Conservation (phyloP, 2,113 vertebrate species). For the Echinops telfairi region DNA sequence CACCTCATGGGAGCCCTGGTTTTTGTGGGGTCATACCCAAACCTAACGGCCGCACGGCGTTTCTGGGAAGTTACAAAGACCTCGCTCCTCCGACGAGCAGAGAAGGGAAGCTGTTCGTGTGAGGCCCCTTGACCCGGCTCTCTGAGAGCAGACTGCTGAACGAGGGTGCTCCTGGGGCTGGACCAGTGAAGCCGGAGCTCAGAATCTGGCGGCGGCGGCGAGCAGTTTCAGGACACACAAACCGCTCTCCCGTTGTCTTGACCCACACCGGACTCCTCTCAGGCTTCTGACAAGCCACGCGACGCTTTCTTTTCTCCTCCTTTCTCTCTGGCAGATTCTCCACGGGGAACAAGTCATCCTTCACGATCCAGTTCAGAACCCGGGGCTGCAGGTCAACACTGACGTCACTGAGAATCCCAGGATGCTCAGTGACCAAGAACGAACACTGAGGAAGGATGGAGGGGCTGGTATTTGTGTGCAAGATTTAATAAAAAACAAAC, state of each 20-base stretch:
- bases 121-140: neutral
- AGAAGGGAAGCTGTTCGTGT: neutral
- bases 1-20: no score
- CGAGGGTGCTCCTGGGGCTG: neutral
- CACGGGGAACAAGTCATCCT: neutral
- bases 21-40: neutral
- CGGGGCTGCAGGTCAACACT: neutral
- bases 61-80: neutral
- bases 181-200: neutral
- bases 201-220: neutral
- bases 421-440: constrained; percentile 15
- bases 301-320: neutral
- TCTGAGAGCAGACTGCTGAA: neutral
- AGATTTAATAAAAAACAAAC: constrained; percentile 84
- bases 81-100: neutral
- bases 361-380: neutral
- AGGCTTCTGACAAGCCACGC: neutral
- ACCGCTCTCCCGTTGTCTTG: neutral
- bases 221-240: neutral
- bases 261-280: neutral
- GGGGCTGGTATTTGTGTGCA: constrained; percentile 68
- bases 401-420: neutral
- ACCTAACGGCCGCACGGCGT: neutral
- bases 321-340: neutral
- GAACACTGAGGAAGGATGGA: constrained; percentile 73